Evolutionary conservation across 1,140 invertebrate genomes (phyloP), one percentile per base, ranked within the genome.

Genomic region (Psilanteris sp.): DNA sequence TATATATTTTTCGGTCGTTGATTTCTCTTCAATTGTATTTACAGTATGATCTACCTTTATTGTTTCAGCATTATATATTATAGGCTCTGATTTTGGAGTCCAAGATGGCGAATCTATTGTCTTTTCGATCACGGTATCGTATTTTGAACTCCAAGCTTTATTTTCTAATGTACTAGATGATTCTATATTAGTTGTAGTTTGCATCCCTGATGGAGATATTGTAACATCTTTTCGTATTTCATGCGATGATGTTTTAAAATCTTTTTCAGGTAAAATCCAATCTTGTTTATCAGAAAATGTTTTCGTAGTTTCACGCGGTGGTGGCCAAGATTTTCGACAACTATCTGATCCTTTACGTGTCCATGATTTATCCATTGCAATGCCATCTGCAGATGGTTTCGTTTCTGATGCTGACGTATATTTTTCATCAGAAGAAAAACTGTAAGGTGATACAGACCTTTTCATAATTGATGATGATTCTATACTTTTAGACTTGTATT

Each of bases 321-420:
- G 82, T 9, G 90, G 90, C 90, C 91, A 91, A 0, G 88, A 87
- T 55, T 88, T 89, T 54, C 89, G 86, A 39, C 82, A 82, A 3
- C 86, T 81, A 4, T 90, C 89, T 0, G 85, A 39, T 55, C 82
- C 84, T 78, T 91, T 91, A 43, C 90, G 90, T 8, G 89, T 88
- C 91, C 92, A 92, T 0, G 91, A 81, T 80, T 91, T 92, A 54
- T 92, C 91, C 91, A 92, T 92, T 9, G 89, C 87, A 41, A 92
- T 62, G 1, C 85, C 91, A 78, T 92, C 91, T 0, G 89, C 89
- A 1, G 91, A 91, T 4, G 92, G 91, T 59, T 84, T 86, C 0
- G 88, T 88, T 1, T 89, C 89, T 0, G 84, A 84, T 2, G 73
- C 20, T 5, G 71, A 71, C 10, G 41, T 79, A 36, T 54, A 79